phyloP scores from a whole-genome alignment of 2,888 invertebrate species.

The Heliconius sara region DNA sequence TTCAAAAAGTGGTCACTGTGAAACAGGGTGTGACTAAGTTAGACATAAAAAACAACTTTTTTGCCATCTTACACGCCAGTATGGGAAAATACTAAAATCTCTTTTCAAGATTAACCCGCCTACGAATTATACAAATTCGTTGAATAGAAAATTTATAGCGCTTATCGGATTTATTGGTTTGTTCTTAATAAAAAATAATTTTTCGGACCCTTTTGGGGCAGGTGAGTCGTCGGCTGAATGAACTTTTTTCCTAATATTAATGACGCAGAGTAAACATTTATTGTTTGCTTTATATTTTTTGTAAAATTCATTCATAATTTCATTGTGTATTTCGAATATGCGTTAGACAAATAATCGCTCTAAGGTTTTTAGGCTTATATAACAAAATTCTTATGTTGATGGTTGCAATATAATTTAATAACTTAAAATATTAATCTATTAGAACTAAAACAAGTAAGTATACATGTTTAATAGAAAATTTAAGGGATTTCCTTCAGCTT shows the following conservation, averaged over 20 bases:
- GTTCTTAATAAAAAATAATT: slow-evolving; percentile 52
- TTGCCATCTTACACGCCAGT: slow-evolving; percentile 36
- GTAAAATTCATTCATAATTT: slow-evolving; percentile 51
- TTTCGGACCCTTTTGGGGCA: slow-evolving; percentile 53
- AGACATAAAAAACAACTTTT: slow-evolving; percentile 52
- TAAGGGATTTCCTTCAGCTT: too few relatives aligned
- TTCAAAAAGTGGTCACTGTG: slow-evolving; percentile 50
- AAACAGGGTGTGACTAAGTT: slow-evolving; percentile 41
- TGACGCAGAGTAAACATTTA: slow-evolving; percentile 73
- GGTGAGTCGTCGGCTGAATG: slow-evolving; percentile 55
- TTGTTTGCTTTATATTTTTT: slow-evolving; percentile 60
- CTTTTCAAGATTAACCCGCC: slow-evolving; percentile 65
- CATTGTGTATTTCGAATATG: neutral
- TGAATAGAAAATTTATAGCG: slow-evolving; percentile 78
- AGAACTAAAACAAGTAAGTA: too few relatives aligned
- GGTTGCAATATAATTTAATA: too few relatives aligned
- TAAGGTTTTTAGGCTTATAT: neutral
- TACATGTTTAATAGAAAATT: too few relatives aligned
- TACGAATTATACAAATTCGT: slow-evolving; percentile 75
- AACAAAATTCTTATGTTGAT: neutral
- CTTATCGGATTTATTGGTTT: slow-evolving; percentile 59
- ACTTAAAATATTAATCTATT: too few relatives aligned
- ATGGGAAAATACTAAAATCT: slow-evolving; percentile 45
- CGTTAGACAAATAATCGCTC: neutral
- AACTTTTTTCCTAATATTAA: slow-evolving; percentile 62